phyloP scores from a whole-genome alignment of 2,113 vertebrate species.

The Hyaena hyaena region DNA sequence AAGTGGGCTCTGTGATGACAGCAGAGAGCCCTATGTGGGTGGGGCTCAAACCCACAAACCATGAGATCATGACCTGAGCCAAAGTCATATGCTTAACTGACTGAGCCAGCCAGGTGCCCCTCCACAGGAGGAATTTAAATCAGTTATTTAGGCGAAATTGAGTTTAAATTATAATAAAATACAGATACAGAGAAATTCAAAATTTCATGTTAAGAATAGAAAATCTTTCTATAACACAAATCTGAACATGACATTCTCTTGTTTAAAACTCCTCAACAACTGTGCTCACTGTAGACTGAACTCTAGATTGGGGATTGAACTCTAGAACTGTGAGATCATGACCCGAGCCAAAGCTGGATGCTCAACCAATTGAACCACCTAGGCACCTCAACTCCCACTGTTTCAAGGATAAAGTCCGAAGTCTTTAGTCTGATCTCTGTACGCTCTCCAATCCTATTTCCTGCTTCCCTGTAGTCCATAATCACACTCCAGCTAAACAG shows the following conservation, averaged over 20 bases:
- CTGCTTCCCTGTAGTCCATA: not conserved
- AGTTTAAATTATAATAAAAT: slow-evolving; percentile 48
- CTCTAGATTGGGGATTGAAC: no score
- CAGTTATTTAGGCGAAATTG: not conserved
- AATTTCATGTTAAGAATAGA: not conserved
- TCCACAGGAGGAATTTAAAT: slow-evolving; percentile 13
- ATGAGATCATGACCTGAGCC: no score
- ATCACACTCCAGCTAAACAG: not conserved
- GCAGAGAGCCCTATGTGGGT: no score
- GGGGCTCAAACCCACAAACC: no score
- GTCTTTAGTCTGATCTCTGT: not conserved
- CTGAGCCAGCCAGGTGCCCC: no score
- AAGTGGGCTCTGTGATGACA: no score
- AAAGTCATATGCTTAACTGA: no score
- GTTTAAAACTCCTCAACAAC: slow-evolving; percentile 43
- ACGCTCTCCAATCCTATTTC: not conserved
- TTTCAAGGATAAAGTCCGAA: slow-evolving; percentile 2
- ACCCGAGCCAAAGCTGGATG: no score
- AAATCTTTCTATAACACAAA: slow-evolving; percentile 1
- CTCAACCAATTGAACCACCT: no score
- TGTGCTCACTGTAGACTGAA: no score
- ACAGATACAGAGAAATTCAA: not conserved
- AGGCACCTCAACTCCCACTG: not conserved
- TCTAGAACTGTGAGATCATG: no score
- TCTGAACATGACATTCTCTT: not conserved